phyloP scores from a whole-genome alignment of 1,140 invertebrate species.

The Ganaspis sp. region DNA sequence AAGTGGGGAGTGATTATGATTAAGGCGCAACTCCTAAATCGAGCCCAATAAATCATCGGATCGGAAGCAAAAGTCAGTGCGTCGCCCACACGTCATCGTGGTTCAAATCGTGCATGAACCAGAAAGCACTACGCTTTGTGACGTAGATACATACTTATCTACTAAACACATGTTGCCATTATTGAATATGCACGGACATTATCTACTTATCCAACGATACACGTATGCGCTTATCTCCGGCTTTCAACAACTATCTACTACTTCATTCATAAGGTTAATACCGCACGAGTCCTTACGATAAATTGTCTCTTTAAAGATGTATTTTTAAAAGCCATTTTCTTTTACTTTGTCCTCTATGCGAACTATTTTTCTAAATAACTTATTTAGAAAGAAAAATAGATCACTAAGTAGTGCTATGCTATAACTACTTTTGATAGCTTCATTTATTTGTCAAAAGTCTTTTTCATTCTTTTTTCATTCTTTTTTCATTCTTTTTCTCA shows the following conservation, averaged over 20 bases:
- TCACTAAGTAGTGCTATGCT: too few relatives aligned
- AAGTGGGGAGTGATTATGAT: constrained; percentile 49
- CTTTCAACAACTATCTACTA: constrained; percentile 39
- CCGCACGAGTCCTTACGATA: constrained; percentile 4
- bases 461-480: too few relatives aligned
- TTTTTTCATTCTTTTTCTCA: too few relatives aligned
- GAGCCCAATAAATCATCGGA: constrained; percentile 59
- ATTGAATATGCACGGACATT: constrained; percentile 58
- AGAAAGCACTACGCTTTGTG: constrained; percentile 41
- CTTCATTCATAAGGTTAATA: constrained; percentile 42
- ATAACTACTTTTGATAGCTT: too few relatives aligned
- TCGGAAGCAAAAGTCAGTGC: constrained; percentile 57
- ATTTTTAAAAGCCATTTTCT: too few relatives aligned
- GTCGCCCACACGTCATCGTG: constrained; percentile 39
- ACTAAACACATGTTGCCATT: constrained; percentile 51
- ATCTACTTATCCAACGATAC: constrained; percentile 60
- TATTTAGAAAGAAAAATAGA: too few relatives aligned
- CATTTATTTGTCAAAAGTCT: too few relatives aligned
- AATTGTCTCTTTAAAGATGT: neutral
- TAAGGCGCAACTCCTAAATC: constrained; percentile 56
- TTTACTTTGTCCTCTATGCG: too few relatives aligned
- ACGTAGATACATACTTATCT: constrained; percentile 48
- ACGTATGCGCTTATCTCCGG: constrained; percentile 47
- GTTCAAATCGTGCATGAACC: constrained; percentile 26
- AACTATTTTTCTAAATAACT: too few relatives aligned